Evolutionary conservation across 2,113 vertebrate genomes (phyloP).

Genomic region (Pterophyllum scalare): DNA sequence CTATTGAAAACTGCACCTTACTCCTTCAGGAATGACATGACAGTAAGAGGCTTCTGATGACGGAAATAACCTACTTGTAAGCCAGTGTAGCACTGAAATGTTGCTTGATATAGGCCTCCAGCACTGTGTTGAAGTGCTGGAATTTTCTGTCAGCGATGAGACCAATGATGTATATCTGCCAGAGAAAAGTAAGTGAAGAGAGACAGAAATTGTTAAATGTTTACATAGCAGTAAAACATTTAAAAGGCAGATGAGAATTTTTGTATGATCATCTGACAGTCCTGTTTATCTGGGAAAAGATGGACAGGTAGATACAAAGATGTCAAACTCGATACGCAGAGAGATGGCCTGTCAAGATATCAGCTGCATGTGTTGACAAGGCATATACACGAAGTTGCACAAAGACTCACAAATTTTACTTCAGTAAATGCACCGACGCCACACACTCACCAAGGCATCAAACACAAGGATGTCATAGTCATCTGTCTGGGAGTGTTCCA

Average conservation of each 20-base stretch:
- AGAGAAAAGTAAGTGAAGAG: constrained; percentile 11
- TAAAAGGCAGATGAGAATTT: constrained; percentile 12
- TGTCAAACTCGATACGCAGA: neutral
- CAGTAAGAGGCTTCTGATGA: neutral
- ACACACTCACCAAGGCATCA: constrained; percentile 92
- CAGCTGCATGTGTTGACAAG: constrained; percentile 17
- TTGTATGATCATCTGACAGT: constrained; percentile 14
- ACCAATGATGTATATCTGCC: constrained; percentile 95
- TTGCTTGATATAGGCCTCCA: constrained; percentile 98
- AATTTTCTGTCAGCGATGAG: constrained; percentile 98
- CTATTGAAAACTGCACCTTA: neutral
- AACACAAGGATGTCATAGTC: constrained; percentile 98
- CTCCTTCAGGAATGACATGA: neutral
- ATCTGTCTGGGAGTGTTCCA: constrained; percentile 94
- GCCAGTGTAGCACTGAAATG: constrained; percentile 97
- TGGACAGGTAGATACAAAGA: constrained; percentile 18
- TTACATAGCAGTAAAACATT: constrained; percentile 20
- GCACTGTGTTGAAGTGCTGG: constrained; percentile 96
- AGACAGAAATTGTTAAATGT: neutral
- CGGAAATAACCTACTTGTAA: constrained; percentile 89
- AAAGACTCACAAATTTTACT: neutral
- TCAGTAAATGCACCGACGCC: neutral
- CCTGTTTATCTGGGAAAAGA: constrained; percentile 22
- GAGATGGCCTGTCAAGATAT: constrained; percentile 39
- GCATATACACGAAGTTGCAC: neutral